Evolutionary conservation across 2,113 vertebrate species (phyloP).

Genomic region (Gnathonemus echidnorhynchus): DNA sequence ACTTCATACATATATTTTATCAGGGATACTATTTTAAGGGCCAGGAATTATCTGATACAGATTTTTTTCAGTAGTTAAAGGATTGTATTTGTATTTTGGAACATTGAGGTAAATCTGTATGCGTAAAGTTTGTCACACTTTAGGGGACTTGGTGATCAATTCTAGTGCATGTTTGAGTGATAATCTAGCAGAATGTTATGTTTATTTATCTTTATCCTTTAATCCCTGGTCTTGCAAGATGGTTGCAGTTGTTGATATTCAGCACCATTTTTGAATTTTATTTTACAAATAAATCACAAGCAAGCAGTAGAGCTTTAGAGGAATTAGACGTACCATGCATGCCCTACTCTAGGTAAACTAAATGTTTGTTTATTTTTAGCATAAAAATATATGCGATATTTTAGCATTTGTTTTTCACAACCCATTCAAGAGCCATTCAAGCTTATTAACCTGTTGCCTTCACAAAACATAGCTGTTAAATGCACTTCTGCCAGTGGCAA

Average conservation of each 20-base stretch:
- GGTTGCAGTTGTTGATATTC: neutral
- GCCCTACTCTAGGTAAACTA: neutral
- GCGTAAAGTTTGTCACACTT: neutral
- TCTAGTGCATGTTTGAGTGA: neutral
- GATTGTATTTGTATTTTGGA: neutral
- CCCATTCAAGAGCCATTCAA: neutral
- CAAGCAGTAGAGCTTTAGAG: neutral
- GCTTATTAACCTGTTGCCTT: neutral
- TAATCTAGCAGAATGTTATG: neutral
- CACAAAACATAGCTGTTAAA: neutral
- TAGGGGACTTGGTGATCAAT: neutral
- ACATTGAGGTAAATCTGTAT: neutral
- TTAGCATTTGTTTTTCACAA: neutral
- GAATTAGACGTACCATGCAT: neutral
- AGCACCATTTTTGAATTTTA: neutral
- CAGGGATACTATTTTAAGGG: neutral
- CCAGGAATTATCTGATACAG: neutral
- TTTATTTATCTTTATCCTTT: neutral
- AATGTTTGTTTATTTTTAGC: neutral
- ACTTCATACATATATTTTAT: neutral
- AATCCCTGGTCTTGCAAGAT: neutral
- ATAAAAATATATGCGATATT: neutral
- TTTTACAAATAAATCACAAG: neutral
- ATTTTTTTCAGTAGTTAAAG: neutral
- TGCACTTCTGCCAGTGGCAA: neutral